Base-by-base conservation (phyloP, 2,888 invertebrate species). In the Tribolium freemani region DNA sequence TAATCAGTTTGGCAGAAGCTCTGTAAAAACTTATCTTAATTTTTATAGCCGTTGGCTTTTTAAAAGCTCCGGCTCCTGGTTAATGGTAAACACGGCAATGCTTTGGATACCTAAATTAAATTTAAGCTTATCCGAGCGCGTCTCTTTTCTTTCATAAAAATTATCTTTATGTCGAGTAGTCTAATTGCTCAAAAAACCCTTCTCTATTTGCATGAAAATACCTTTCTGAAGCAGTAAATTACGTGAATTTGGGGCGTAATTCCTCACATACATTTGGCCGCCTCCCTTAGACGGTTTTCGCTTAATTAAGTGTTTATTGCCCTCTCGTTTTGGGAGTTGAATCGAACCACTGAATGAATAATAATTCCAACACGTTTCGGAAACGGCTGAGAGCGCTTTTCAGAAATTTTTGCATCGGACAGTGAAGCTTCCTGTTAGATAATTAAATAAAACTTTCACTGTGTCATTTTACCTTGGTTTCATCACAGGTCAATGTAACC, bases 21-120 rank as follows among this genome's bases (percentile, higher is more conserved):
- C 38, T 10, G 50, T 69, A 66, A 69, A 66, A 60, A 69, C 31
- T 69, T 69, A 69, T 69, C 68, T 69, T 69, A 69, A 69, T 69
- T 69, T 69, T 69, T 69, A 69, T 58, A 46, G 58, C 44, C 20
- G 10, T 11, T 21, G 56, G 63, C 51, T n/a, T 26, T 56, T 67
- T 56, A 56, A 56, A 26, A 46, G 56, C 46, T 31, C 26, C 50
- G 45, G 45, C 66, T 66, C 13, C 54, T 30, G 50, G 51, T 45
- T 66, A 44, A 31, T 44, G 38, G 64, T 51, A 64, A 64, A 64
- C 54, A 64, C 53, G 44, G 53, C 64, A 10, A 51, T 60, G n/a
- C 61, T 44, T 45, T 53, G 44, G 26, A 0, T 21, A 5, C 21
- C 31, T 20, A 53, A 64, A 64, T 63, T 63, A 21, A 64, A 64